Base-by-base conservation (phyloP, 2,113 vertebrate genomes). In the Turnix velox region DNA sequence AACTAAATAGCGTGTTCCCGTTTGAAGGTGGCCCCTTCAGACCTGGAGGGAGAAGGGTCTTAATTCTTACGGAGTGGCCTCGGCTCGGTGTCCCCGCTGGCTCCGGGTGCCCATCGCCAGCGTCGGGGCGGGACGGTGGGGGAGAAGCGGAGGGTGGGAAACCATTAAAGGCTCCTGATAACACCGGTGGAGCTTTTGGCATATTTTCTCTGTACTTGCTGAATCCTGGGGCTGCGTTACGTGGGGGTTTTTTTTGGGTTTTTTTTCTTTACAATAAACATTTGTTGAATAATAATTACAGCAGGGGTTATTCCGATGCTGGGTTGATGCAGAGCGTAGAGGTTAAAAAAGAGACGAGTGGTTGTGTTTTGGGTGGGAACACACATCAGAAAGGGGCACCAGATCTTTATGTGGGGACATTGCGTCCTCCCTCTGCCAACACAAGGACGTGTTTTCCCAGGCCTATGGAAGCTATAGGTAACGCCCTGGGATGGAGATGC, bases 141-240 rank as follows among this genome's bases (percentile, higher is more conserved):
- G 1, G 5, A 7, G 40, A 4, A 66, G 39, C 46, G 2, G 48
- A 12, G 12, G 11, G 6, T 39, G 57, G 80, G 76, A 66, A 83
- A 57, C 25, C 14, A 0, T 1, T 39, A 19, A 66, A 49, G 0
- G 1, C 7, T 17, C 6, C 5, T 31, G 33, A 4, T 59, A 2
- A 2, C 0, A 11, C 5, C 1, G 25, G 7, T 28, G 9, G 12
- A 13, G 5, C 25, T n/a, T 45, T 9, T 24, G 40, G 19, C 46
- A 46, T 35, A 27, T 1, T 11, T 35, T 23, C 63, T 57, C 75
- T 12, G 49, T 23, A 31, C 23, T 52, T 22, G 51, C 20, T 31
- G 80, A 30, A 9, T 15, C 16, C 51, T 12, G n/a, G 27, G 7
- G 30, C 5, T 24, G 69, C 22, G 4, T 12, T 31, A 7, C 16